These are phyloP conservation scores for Drosophila azteca DNA, from an alignment of 1,140 invertebrate genomes.

Conservation along the genomic window DNA sequence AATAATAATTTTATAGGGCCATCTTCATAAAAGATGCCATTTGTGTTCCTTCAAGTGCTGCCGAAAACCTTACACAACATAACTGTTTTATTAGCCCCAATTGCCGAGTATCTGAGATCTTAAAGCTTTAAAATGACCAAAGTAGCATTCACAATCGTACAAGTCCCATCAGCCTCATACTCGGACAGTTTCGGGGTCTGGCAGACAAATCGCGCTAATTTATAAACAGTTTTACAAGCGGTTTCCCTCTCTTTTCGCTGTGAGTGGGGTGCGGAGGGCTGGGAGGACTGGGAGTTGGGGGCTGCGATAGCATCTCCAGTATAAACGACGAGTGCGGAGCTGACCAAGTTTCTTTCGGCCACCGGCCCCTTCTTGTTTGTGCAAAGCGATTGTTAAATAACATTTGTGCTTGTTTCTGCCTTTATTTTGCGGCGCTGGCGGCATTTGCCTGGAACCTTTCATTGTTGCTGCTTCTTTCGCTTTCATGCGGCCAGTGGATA, in stretches of 20 bases:
- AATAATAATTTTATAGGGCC: too few relatives aligned
- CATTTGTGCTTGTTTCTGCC: slow-evolving; percentile 55
- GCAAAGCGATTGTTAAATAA: slow-evolving; percentile 64
- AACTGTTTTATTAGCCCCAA: too few relatives aligned
- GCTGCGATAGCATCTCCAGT: slow-evolving; percentile 55
- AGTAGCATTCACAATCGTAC: background rate
- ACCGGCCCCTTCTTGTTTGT: slow-evolving; percentile 22
- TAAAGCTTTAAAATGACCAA: too few relatives aligned
- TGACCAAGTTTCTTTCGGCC: slow-evolving; percentile 70
- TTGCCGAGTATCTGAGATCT: too few relatives aligned
- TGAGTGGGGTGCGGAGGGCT: background rate
- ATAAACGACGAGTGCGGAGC: slow-evolving; percentile 18
- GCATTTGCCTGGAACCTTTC: slow-evolving; percentile 41
- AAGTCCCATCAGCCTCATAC: slow-evolving; percentile 1
- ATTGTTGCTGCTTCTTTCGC: slow-evolving; percentile 57
- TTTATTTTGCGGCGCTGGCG: slow-evolving; percentile 38
- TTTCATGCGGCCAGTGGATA: slow-evolving; percentile 34
- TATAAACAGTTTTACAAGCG: slow-evolving; percentile 51
- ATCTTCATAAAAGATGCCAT: too few relatives aligned
- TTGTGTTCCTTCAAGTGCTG: too few relatives aligned
- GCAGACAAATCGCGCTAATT: slow-evolving; percentile 63
- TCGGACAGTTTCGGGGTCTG: background rate
- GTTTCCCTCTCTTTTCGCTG: slow-evolving; percentile 31
- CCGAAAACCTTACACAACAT: too few relatives aligned
- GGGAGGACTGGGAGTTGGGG: slow-evolving; percentile 1